Base-by-base conservation (phyloP, 2,113 vertebrate species). In the Irena cyanogastra region DNA sequence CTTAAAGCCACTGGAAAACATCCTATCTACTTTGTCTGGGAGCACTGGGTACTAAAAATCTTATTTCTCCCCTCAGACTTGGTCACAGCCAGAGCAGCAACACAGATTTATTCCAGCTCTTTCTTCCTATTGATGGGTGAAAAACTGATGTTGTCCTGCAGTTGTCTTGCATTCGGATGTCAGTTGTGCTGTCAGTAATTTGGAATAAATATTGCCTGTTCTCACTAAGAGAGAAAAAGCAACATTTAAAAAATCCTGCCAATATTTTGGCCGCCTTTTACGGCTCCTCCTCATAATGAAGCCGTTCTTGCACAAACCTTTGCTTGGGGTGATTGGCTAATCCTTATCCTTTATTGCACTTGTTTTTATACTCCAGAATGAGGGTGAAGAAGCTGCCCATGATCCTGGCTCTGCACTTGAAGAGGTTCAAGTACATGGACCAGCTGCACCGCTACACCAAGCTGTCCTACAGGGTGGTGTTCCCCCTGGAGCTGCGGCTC, bases 381-480 rank as follows among this genome's bases (percentile, higher is more conserved):
- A 96, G 98, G 85, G 99, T 99, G 54, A 99, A 99, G 89, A 99
- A 99, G 98, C 97, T 99, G 59, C 99, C 99, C 75, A 99, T 99
- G 99, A 99, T 99, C 94, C 98, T 99, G 56, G 98, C 99, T 17
- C 98, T 99, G 95, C 99, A 99, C 97, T 96, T 99, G 84, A 99
- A 99, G 97, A 98, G 99, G 96, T 99, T 99, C 94, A 99, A 99
- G 35, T 99, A 99, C 97, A 99, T 99, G 99, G 99, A 99, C 97
- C 99, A 99, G 98, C 97, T 99, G 92, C 99, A 99, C 97, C 98
- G 99, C 81, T 99, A 99, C 97, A 99, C 99, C 98, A 99, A 99
- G 79, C 98, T 99, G 37, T 99, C 99, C 90, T 99, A 99, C 92
- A 98, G 99, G 7, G 99, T 99, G 41, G 99, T 99, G 97, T 99